Base-by-base conservation (phyloP, 1,140 invertebrate genomes). In the Drosophila sp. region DNA sequence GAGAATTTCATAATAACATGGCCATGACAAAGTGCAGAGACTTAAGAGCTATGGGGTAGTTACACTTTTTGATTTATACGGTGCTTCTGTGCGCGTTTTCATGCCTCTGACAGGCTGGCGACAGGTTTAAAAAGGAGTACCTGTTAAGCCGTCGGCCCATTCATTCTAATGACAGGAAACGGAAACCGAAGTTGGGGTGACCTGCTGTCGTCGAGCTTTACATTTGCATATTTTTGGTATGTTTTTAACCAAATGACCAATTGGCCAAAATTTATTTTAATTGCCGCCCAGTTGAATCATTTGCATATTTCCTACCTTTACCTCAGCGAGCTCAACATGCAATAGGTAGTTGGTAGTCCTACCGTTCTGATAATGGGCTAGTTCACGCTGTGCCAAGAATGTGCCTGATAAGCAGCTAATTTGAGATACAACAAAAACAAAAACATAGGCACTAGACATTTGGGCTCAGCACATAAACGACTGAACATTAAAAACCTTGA, bases 221-320 rank as follows among this genome's bases (percentile, higher is more conserved):
- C 32, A 89, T 89, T 89, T 89, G 83, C 83, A 89, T 89, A 89
- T 77, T 78, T 77, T 78, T 36, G 34, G 14, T 53, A 54, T 67
- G 72, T 84, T 84, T 79, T 83, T 79, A 83, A 79, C 83, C 65
- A 83, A 80, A 83, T 77, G 83, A 87, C 83, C 83, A 89, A 89
- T 89, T 89, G 83, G 83, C 83, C 83, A 89, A 89, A 82, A 83
- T 89, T 80, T 78, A 76, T 77, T 87, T 89, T 89, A 89, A 89
- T 89, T 89, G 83, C 73, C 62, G 51, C 27, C 58, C 43, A 41
- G 32, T 3, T 40, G 16, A 61, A 34, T 16, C 75, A 86, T 84
- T 86, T 80, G 81, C 76, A 76, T 74, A 84, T 77, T 72, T 54
- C 25, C 8, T 32, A 40, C 18, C 32, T 43, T 25, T 13, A 16